phyloP scores from a whole-genome alignment of 1,140 invertebrate species.

The Lineus longissimus region DNA sequence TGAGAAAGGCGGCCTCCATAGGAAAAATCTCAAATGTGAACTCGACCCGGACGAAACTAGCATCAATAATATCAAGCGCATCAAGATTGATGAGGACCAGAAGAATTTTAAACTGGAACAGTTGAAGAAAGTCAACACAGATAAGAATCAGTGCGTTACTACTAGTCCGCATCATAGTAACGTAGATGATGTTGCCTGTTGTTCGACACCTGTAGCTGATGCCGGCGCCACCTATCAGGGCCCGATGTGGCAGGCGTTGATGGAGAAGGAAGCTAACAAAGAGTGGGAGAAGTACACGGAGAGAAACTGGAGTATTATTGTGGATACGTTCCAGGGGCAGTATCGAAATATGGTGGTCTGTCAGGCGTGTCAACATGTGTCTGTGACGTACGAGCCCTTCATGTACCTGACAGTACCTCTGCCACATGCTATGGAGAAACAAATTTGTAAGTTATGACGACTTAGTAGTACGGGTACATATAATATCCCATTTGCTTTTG shows the following conservation, averaged over 20 bases:
- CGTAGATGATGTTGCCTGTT: too few relatives aligned
- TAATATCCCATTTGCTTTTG: too few relatives aligned
- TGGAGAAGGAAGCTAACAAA: constrained; percentile 54
- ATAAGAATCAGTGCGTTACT: constrained; percentile 3
- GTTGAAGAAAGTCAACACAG: constrained; percentile 39
- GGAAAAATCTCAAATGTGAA: too few relatives aligned
- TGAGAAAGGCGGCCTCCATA: not conserved
- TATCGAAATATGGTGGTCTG: constrained; percentile 72
- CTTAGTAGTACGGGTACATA: too few relatives aligned
- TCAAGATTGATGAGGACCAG: constrained; percentile 38
- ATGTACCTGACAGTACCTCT: constrained; percentile 71
- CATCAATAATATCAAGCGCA: constrained; percentile 28
- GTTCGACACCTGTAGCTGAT: too few relatives aligned
- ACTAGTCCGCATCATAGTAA: too few relatives aligned
- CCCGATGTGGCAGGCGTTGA: not conserved
- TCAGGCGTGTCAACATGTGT: constrained; percentile 65
- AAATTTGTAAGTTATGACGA: too few relatives aligned
- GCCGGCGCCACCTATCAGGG: not conserved
- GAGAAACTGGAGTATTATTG: constrained; percentile 64
- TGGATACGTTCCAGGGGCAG: constrained; percentile 70
- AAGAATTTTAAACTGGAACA: constrained; percentile 47
- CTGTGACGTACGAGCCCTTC: constrained; percentile 70
- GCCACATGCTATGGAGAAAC: constrained; percentile 65
- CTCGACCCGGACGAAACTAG: constrained; percentile 12
- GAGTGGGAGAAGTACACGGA: constrained; percentile 64